phyloP scores from a whole-genome alignment of 2,113 vertebrate genomes.

The Anolis sagrei region DNA sequence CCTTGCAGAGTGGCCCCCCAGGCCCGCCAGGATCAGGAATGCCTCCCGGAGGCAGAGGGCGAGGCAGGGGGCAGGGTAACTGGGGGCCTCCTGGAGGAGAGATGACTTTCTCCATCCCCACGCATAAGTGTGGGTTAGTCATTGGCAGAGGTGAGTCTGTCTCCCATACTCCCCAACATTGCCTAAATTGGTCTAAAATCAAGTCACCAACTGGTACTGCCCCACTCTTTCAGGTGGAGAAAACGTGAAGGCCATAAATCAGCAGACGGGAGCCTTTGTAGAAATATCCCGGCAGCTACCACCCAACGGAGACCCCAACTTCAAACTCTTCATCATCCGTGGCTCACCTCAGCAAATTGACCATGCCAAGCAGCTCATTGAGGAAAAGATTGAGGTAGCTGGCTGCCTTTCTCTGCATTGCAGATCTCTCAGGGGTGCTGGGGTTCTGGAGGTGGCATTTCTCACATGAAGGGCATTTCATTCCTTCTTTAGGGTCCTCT shows the following conservation, averaged over 20 bases:
- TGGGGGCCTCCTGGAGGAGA: slow-evolving; percentile 92
- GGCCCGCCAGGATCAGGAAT: slow-evolving; percentile 88
- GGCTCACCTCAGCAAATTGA: slow-evolving; percentile 92
- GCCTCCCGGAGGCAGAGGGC: slow-evolving; percentile 85
- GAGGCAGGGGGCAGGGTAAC: slow-evolving; percentile 86
- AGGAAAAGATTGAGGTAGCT: slow-evolving; percentile 92
- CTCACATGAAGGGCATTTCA: not conserved
- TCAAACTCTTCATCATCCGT: slow-evolving; percentile 90
- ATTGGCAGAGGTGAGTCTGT: slow-evolving; percentile 83
- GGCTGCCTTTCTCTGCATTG: not conserved
- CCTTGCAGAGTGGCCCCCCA: slow-evolving; percentile 79
- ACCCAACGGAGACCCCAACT: slow-evolving; percentile 91
- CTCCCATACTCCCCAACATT: too few species aligned
- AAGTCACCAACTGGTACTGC: not conserved
- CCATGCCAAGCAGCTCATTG: slow-evolving; percentile 93
- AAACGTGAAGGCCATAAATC: slow-evolving; percentile 93
- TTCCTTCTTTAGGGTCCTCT: slow-evolving; percentile 80
- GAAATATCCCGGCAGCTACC: slow-evolving; percentile 91
- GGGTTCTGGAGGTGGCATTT: not conserved
- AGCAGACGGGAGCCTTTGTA: slow-evolving; percentile 92
- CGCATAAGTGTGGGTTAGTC: slow-evolving; percentile 93
- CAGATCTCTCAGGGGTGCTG: not conserved
- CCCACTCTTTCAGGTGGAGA: slow-evolving; percentile 80
- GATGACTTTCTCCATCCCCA: slow-evolving; percentile 93
- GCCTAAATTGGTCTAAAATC: accelerated